phyloP scores from a whole-genome alignment of 2,797 vertebrate genomes.

The Rhabdomys pumilio region DNA sequence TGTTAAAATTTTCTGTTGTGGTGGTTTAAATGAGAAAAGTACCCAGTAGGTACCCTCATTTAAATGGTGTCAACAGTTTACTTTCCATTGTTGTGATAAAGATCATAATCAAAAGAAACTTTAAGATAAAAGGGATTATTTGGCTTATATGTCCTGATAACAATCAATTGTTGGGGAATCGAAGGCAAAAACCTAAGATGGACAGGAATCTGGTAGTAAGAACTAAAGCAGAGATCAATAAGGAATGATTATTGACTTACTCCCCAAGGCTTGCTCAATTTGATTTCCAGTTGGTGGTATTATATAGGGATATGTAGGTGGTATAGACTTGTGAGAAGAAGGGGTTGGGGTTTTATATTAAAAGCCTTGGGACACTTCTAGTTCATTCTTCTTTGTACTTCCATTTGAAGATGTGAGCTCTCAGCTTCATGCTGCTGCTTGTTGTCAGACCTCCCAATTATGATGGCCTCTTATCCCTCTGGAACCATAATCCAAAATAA shows the following conservation, averaged over 20 bases:
- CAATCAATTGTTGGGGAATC: not conserved
- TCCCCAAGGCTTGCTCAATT: not conserved
- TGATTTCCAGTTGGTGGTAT: not conserved
- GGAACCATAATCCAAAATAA: not conserved
- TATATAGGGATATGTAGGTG: not conserved
- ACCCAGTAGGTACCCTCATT: not conserved
- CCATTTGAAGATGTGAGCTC: not conserved
- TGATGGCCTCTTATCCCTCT: not conserved
- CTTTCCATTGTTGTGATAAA: not conserved
- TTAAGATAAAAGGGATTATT: not conserved
- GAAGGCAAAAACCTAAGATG: not conserved
- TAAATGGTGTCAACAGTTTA: not conserved
- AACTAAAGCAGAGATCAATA: not conserved
- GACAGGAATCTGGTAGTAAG: not conserved
- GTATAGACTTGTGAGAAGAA: not conserved
- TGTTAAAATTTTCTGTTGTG: not conserved
- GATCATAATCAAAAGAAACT: not conserved
- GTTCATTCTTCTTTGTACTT: too few species aligned
- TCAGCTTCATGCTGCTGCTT: not conserved
- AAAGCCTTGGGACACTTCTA: not conserved
- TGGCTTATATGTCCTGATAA: not conserved
- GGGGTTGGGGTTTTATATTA: not conserved
- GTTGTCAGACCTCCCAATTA: too few species aligned
- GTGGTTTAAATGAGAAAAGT: not conserved
- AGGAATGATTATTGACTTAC: not conserved